Evolutionary conservation across 2,113 vertebrate genomes (phyloP).

Genomic region (Brachyistius frenatus): DNA sequence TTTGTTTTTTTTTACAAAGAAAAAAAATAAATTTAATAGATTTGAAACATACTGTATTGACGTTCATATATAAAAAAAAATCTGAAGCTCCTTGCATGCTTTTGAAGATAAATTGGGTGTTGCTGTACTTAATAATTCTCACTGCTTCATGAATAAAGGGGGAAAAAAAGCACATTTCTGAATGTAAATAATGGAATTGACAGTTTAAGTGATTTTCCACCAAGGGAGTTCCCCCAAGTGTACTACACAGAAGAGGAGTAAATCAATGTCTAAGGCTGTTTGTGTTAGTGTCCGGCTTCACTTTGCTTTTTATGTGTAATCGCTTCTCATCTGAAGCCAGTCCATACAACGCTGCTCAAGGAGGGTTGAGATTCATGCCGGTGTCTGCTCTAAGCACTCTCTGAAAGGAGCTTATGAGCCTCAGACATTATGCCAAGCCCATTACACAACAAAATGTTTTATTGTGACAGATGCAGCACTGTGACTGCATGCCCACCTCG

Average conservation of each 20-base stretch:
- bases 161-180: background rate
- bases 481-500: constrained; percentile 23
- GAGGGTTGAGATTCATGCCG: constrained; percentile 48
- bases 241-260: constrained; percentile 27
- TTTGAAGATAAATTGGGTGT: background rate
- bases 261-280: constrained; percentile 45
- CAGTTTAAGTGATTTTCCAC: constrained; percentile 45
- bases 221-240: constrained; percentile 18
- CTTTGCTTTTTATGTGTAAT: constrained; percentile 37
- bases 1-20: too few species aligned
- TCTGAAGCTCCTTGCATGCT: background rate
- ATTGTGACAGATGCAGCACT: constrained; percentile 55
- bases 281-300: constrained; percentile 37
- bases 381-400: constrained; percentile 20
- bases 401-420: constrained; percentile 61
- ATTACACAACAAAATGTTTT: constrained; percentile 59
- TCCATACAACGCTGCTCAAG: constrained; percentile 27
- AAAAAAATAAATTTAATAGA: background rate
- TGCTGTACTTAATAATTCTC: background rate
- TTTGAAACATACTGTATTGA: too few species aligned
- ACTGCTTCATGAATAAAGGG: constrained; percentile 19
- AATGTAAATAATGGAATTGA: constrained; percentile 40
- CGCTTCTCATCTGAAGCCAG: constrained; percentile 27
- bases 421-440: constrained; percentile 40
- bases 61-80: constrained; percentile 6